A percentile compares a stretch with the other conserved stretches of the same genome.
Evolutionary conservation across 2,113 vertebrate species (phyloP).

Genomic region (Tympanuchus pallidicinctus): DNA sequence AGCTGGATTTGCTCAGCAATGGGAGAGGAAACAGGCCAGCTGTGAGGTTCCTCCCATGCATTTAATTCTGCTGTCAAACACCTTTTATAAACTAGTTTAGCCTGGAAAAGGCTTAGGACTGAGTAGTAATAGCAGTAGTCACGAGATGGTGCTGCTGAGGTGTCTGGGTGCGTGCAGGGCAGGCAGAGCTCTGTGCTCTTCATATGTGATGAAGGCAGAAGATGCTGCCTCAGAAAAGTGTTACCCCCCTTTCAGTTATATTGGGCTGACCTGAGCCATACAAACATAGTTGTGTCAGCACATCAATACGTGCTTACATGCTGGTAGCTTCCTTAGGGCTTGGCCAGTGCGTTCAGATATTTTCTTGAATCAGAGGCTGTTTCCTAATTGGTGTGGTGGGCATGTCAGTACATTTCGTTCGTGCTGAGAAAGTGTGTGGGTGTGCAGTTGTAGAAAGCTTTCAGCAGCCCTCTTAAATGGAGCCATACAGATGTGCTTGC

Average conservation of each 20-base stretch:
- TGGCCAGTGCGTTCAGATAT: background rate
- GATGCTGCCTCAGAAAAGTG: background rate
- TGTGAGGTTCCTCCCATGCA: background rate
- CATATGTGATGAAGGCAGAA: background rate
- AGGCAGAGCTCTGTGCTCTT: background rate
- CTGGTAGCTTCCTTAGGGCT: background rate
- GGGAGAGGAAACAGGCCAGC: background rate
- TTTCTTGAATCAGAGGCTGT: background rate
- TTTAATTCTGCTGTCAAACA: background rate
- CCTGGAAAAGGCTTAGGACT: fast-evolving
- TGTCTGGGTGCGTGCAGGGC: background rate
- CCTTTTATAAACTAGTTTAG: background rate
- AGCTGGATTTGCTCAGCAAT: background rate
- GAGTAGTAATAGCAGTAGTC: background rate
- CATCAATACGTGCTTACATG: fast-evolving
- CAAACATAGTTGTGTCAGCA: fast-evolving
- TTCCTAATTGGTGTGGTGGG: background rate
- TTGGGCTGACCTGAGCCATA: background rate
- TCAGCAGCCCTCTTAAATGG: background rate
- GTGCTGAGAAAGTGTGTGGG: background rate
- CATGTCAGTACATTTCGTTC: background rate
- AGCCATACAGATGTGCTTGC: background rate
- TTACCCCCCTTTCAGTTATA: background rate
- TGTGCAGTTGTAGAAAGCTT: background rate
- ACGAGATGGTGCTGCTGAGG: slow-evolving; percentile 50